These are phyloP conservation scores for Emmelina monodactyla DNA, from an alignment of 2,888 invertebrate genomes.

Conservation along the genomic window DNA sequence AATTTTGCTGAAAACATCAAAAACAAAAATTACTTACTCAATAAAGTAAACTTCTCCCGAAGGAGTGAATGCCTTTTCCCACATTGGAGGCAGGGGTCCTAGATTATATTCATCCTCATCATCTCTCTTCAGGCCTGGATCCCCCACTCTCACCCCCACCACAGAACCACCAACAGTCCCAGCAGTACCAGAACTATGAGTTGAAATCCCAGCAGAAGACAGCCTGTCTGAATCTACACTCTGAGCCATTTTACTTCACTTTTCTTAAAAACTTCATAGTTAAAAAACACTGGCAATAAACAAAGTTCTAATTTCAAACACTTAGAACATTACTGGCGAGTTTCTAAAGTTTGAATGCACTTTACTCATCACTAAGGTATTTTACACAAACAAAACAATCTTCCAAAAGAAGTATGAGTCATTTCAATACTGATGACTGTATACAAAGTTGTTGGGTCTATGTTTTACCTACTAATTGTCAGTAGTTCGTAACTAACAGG, in stretches of 20 bases:
- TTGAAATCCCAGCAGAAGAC: conserved; percentile 57
- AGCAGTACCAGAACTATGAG: conserved; percentile 56
- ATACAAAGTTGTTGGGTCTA: conserved; percentile 29
- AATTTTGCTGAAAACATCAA: neutral
- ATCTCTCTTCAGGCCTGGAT: conserved; percentile 48
- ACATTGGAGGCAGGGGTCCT: conserved; percentile 92
- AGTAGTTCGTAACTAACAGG: conserved; percentile 30
- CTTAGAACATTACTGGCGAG: neutral
- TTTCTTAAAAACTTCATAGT: neutral
- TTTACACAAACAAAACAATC: conserved; percentile 55
- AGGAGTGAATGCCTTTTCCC: conserved; percentile 98
- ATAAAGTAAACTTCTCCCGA: conserved; percentile 98
- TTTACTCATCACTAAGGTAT: conserved; percentile 48
- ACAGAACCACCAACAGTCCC: conserved; percentile 56
- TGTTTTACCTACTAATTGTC: conserved; percentile 31
- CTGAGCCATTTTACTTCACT: conserved; percentile 35
- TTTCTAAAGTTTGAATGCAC: conserved; percentile 14
- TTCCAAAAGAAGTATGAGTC: conserved; percentile 35
- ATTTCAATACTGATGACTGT: conserved; percentile 43
- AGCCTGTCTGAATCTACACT: conserved; percentile 57
- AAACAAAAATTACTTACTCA: conserved; percentile 72
- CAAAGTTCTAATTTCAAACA: no score
- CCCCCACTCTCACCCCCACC: conserved; percentile 50
- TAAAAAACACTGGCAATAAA: neutral
- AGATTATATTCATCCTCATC: conserved; percentile 79